These are phyloP conservation scores for Archaeoteleia sp. DNA, from an alignment of 2,888 invertebrate species.

Conservation along the genomic window DNA sequence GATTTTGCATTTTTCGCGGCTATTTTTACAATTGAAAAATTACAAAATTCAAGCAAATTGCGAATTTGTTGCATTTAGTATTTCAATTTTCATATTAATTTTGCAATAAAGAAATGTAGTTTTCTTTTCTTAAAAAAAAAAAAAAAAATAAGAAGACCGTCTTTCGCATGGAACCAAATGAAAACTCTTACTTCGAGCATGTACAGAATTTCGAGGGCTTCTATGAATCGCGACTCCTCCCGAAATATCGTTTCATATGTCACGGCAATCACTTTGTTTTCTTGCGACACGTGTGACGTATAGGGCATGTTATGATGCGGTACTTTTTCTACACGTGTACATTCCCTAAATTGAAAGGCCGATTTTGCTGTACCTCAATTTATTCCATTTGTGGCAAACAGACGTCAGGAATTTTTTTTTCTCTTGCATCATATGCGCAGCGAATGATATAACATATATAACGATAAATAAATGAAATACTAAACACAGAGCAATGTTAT, in stretches of 20 bases:
- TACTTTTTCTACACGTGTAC: slow-evolving; percentile 31
- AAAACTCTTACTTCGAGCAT: slow-evolving; percentile 32
- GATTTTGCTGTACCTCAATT: slow-evolving; percentile 41
- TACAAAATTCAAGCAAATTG: too few species aligned
- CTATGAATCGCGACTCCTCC: slow-evolving; percentile 59
- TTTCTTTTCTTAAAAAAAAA: slow-evolving; percentile 23
- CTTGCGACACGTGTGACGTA: slow-evolving; percentile 67
- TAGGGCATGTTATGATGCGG: slow-evolving; percentile 35
- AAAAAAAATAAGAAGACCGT: too few species aligned
- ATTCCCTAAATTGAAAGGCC: slow-evolving; percentile 44
- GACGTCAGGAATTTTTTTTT: too few species aligned
- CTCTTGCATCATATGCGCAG: too few species aligned
- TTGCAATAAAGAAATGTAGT: too few species aligned
- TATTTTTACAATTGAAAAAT: too few species aligned
- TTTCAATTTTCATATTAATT: too few species aligned
- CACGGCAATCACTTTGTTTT: slow-evolving; percentile 70
- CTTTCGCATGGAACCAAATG: slow-evolving; percentile 32
- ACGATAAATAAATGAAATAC: too few species aligned
- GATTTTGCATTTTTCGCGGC: too few species aligned
- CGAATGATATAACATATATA: too few species aligned
- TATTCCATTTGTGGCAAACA: slow-evolving; percentile 48
- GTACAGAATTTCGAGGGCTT: slow-evolving; percentile 43
- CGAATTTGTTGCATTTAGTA: too few species aligned
- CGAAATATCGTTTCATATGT: slow-evolving; percentile 71
- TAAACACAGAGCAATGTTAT: too few species aligned